Evolutionary conservation across 2,888 invertebrate genomes (phyloP).

Genomic region (Scrobipalpa costella): DNA sequence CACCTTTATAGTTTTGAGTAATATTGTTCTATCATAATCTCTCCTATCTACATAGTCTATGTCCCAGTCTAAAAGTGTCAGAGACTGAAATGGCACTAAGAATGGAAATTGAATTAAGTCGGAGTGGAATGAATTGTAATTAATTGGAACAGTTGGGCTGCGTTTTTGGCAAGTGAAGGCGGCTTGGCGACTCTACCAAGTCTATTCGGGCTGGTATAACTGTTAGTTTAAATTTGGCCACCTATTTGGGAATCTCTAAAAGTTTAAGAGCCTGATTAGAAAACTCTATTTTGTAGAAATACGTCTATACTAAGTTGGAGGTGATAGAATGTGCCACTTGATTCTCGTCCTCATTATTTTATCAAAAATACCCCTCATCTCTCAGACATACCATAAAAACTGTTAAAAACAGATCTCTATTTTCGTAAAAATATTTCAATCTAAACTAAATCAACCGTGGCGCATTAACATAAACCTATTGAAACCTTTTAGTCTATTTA

Average conservation of each 20-base stretch:
- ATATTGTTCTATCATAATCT: too few species aligned
- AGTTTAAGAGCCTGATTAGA: too few species aligned
- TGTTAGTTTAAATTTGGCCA: too few species aligned
- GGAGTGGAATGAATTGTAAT: constrained; percentile 14
- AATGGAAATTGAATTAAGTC: constrained; percentile 12
- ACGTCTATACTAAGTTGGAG: too few species aligned
- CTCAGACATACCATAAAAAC: too few species aligned
- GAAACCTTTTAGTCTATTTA: neutral
- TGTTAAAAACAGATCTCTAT: too few species aligned
- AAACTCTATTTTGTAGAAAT: too few species aligned
- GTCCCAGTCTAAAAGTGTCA: constrained; percentile 4
- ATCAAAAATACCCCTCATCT: too few species aligned
- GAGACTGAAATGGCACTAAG: constrained; percentile 13
- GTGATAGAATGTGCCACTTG: too few species aligned
- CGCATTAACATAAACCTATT: neutral
- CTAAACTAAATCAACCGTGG: neutral
- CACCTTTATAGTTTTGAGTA: too few species aligned
- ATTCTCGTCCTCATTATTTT: too few species aligned
- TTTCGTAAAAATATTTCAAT: neutral
- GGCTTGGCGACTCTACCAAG: neutral
- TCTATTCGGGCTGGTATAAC: neutral
- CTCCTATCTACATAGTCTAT: neutral
- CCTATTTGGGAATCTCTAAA: too few species aligned
- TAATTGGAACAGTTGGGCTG: constrained; percentile 6
- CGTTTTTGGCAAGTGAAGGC: constrained; percentile 11